phyloP scores from a whole-genome alignment of 2,888 invertebrate genomes.

The Rapana venosa region DNA sequence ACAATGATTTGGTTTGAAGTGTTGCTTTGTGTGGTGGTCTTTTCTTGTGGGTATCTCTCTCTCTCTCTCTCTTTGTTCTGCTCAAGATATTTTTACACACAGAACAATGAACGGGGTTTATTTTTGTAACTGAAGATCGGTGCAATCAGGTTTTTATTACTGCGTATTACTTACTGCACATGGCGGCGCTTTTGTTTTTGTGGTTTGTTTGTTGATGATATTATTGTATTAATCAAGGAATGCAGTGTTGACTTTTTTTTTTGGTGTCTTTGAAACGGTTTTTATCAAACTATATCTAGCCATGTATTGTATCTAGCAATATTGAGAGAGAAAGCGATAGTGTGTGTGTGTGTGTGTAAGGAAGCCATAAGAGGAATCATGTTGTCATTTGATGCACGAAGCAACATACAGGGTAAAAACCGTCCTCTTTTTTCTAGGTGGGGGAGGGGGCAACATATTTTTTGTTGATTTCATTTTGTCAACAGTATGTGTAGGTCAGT shows the following conservation, averaged over 20 bases:
- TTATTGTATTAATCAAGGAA: background rate
- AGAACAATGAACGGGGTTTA: background rate
- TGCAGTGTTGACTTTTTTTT: background rate
- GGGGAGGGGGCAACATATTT: no score
- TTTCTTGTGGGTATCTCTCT: background rate
- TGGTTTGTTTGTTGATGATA: background rate
- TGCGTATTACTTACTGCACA: background rate
- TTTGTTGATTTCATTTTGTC: no score
- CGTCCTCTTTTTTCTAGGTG: no score
- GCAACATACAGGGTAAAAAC: no score
- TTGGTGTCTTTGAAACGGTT: background rate
- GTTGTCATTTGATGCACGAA: background rate
- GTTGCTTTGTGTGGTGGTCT: conserved; percentile 15
- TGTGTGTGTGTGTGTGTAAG: background rate
- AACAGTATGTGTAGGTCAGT: no score
- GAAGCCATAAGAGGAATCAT: background rate
- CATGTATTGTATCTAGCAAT: conserved; percentile 8
- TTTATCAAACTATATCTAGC: background rate
- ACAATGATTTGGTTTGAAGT: background rate
- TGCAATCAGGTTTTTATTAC: background rate
- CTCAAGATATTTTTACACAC: background rate
- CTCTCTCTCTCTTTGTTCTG: background rate
- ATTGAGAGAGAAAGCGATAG: background rate
- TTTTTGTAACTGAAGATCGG: background rate
- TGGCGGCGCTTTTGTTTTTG: background rate